Percentiles rank a stretch among this genome's conserved stretches.
Evolutionary conservation across 2,113 vertebrate genomes (phyloP).

Genomic region (Nansenia antarctica): DNA sequence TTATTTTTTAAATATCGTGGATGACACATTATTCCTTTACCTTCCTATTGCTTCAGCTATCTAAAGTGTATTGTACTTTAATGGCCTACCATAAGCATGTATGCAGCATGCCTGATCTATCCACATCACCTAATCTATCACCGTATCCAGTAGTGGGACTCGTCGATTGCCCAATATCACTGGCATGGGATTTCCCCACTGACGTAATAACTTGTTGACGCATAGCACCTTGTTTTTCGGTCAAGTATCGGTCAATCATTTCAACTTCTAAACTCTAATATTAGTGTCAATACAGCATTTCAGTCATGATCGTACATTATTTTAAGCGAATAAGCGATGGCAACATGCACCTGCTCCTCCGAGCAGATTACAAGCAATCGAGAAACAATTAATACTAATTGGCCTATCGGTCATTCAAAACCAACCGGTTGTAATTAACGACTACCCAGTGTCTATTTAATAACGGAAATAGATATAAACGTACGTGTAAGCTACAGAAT

Average conservation of each 20-base stretch:
- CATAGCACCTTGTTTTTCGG: too few relatives aligned
- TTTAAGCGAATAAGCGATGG: neutral
- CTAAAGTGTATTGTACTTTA: too few relatives aligned
- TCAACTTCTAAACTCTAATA: too few relatives aligned
- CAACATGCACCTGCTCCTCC: conserved; percentile 20
- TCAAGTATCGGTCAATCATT: neutral
- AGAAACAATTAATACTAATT: neutral
- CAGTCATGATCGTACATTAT: too few relatives aligned
- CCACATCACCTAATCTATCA: neutral
- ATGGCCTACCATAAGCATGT: too few relatives aligned
- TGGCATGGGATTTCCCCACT: neutral
- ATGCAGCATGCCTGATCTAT: too few relatives aligned
- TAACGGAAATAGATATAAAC: neutral
- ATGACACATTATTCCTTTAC: too few relatives aligned
- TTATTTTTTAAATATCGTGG: too few relatives aligned
- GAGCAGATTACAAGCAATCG: neutral
- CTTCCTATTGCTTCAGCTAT: too few relatives aligned
- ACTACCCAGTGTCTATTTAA: neutral
- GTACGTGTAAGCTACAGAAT: neutral
- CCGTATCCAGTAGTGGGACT: neutral
- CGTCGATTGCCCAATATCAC: neutral
- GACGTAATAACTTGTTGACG: neutral
- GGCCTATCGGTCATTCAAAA: neutral
- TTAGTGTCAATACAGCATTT: too few relatives aligned
- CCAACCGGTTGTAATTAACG: neutral